A percentile compares a stretch with the other conserved stretches of the same genome.
phyloP scores from a whole-genome alignment of 2,113 vertebrate species.

The Mirza zaza region DNA sequence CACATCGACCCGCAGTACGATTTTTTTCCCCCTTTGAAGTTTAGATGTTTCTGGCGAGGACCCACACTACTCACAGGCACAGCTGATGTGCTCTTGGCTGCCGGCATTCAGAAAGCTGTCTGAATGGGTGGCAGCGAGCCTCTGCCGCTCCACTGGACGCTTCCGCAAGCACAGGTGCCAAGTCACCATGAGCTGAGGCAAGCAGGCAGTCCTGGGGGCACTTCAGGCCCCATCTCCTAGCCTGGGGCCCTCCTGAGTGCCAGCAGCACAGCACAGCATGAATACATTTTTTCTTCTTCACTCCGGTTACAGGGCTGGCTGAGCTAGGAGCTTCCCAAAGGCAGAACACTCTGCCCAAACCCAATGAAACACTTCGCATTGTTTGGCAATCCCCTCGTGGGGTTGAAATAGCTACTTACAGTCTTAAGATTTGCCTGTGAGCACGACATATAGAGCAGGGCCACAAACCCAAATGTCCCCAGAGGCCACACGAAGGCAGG shows the following conservation, averaged over 20 bases:
- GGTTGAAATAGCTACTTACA: background rate
- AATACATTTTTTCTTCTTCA: slow-evolving; percentile 30
- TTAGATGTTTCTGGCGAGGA: slow-evolving; percentile 66
- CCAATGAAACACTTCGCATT: background rate
- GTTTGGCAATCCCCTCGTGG: background rate
- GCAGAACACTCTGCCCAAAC: background rate
- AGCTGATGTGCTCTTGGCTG: slow-evolving; percentile 85
- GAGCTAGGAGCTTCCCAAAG: background rate
- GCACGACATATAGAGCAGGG: background rate
- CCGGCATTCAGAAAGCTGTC: slow-evolving; percentile 26
- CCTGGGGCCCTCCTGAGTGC: slow-evolving; percentile 30
- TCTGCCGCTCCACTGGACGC: slow-evolving; percentile 73
- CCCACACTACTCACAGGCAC: slow-evolving; percentile 77
- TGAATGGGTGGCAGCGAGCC: slow-evolving; percentile 82
- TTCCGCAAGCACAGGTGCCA: slow-evolving; percentile 75
- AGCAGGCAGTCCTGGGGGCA: slow-evolving; percentile 59
- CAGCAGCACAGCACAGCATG: background rate
- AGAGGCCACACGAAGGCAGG: background rate
- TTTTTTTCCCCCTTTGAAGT: slow-evolving; percentile 70
- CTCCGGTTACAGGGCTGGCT: background rate
- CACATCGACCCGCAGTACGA: slow-evolving; percentile 32
- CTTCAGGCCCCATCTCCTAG: slow-evolving; percentile 62
- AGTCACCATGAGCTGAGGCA: slow-evolving; percentile 51
- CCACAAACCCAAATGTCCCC: background rate
- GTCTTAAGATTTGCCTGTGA: background rate